Conservation (phyloP, 92 coral and sea anemone species). For the Palythoa heliodiscus region DNA sequence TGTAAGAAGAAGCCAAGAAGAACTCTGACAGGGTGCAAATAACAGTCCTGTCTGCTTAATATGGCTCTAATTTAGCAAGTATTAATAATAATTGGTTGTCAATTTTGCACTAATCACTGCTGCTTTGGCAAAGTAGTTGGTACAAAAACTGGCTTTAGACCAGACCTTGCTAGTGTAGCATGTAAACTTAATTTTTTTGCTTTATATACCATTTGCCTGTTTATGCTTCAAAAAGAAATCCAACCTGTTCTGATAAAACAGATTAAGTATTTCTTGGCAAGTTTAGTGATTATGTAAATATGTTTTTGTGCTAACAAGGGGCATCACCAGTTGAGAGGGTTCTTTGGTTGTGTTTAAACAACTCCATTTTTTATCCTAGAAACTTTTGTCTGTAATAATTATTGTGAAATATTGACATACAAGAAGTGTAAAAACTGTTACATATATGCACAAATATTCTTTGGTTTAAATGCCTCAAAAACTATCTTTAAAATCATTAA, state of each 20-base stretch:
- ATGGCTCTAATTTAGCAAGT: constrained; percentile 14
- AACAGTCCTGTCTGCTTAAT: neutral
- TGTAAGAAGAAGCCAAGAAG: constrained; percentile 87
- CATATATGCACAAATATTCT: no score
- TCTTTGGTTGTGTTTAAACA: no score
- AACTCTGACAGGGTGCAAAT: constrained; percentile 15
- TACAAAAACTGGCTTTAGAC: neutral
- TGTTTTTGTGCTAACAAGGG: no score
- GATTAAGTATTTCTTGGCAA: neutral
- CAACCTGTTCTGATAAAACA: neutral
- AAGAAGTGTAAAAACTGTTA: no score
- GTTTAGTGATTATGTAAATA: neutral
- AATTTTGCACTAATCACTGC: constrained; percentile 1
- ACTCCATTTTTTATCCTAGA: no score
- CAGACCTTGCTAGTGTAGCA: neutral
- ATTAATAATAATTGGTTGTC: constrained; percentile 1
- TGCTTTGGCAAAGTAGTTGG: constrained; percentile 12
- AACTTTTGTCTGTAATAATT: no score
- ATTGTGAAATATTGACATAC: no score
- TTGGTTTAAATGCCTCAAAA: no score
- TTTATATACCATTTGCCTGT: neutral
- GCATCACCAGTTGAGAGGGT: no score
- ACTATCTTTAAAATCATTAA: no score
- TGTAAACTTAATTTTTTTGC: neutral
- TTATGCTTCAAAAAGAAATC: neutral